Base-by-base conservation (phyloP, 2,113 vertebrate species). In the Apus apus region DNA sequence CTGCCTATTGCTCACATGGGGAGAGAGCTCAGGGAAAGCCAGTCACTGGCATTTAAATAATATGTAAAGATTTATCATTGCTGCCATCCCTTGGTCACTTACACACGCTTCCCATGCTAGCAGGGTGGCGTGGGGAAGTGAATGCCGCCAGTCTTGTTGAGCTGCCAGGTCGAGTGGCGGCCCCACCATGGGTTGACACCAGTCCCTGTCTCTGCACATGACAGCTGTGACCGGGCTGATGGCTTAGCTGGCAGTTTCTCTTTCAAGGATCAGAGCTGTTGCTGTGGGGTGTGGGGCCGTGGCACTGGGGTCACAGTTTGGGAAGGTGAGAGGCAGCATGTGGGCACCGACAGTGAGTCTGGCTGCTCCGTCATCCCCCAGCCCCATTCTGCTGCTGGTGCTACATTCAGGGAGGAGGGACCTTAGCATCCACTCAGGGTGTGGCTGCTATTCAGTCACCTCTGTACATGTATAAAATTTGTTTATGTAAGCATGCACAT, bases 41-140 rank as follows among this genome's bases (percentile, higher is more conserved):
- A 45, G n/a, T 36, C 15, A 2, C 77, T 80, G 36, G 61, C 71
- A 23, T 85, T 50, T 2, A 27, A 48, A 74, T 51, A 45, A 60
- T 1, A 23, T 1, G 14, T 34, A 5, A 61, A 76, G 66, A 73
- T 50, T 29, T n/a, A 7, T 38, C 45, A 4, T 53, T 7, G 4
- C 22, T 19, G 48, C 4, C 1, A 51, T 40, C 38, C 65, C 51
- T 79, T 87, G 82, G 85, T 81, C 16, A 12, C 60, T 75, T 36
- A 2, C 18, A 15, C 1, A 1, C 1, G 0, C 74, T 70, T 46
- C 43, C 81, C 5, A 1, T 0, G 0, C 27, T 53, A 6, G 29
- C 51, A 36, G 66, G 45, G 8, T 9, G 36, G 7, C 32, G 34
- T 1, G 4, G 73, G 30, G 15, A 34, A 9, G 46, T 15, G 43